A percentile compares a stretch with the other conserved stretches of the same genome.
phyloP scores from a whole-genome alignment of 2,888 invertebrate genomes.

The Caenorhabditis sinica region DNA sequence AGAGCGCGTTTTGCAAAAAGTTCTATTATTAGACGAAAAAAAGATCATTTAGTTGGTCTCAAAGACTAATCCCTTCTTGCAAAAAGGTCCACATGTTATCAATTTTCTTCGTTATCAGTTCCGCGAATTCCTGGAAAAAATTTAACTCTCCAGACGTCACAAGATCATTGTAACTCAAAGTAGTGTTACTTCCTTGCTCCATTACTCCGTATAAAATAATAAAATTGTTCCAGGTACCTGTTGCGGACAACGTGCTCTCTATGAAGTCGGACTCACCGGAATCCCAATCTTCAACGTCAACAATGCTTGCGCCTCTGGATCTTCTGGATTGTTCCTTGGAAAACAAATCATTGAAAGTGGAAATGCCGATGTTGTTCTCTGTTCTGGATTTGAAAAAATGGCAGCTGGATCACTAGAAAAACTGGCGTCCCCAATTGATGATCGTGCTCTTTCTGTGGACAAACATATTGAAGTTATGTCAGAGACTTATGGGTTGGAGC shows the following conservation, averaged over 20 bases:
- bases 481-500: conserved; percentile 90
- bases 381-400: conserved; percentile 99
- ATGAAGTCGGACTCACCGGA: conserved; percentile 95
- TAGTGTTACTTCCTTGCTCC: not conserved
- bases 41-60: not conserved
- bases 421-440: conserved; percentile 85
- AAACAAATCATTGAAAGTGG: conserved; percentile 95
- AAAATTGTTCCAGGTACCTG: conserved; percentile 81
- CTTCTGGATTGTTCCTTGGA: conserved; percentile 92
- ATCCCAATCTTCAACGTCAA: conserved; percentile 98
- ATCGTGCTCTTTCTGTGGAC: conserved; percentile 90
- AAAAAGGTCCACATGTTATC: not conserved
- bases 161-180: not conserved
- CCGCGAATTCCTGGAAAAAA: not conserved
- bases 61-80: not conserved
- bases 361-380: conserved; percentile 91
- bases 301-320: conserved; percentile 98
- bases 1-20: not conserved
- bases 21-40: not conserved
- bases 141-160: not conserved
- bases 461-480: conserved; percentile 88
- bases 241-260: conserved; percentile 95
- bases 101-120: not conserved
- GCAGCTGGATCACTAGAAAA: conserved; percentile 90
- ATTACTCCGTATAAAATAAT: not conserved